Percentiles rank a stretch among this genome's conserved stretches.
phyloP scores from a whole-genome alignment of 2,113 vertebrate species.

The Ivindomyrus marchei region DNA sequence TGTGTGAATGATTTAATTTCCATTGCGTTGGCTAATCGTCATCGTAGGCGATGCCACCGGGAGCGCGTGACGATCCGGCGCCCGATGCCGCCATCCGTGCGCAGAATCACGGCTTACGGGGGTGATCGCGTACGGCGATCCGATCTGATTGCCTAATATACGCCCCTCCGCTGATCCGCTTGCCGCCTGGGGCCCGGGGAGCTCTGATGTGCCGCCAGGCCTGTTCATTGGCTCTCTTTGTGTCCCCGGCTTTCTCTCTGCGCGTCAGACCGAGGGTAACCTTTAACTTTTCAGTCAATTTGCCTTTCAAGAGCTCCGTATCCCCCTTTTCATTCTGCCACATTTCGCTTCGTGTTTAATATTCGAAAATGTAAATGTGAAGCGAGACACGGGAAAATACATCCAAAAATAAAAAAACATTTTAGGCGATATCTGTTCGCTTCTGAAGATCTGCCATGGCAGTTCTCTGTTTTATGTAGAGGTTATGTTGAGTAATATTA shows the following conservation, averaged over 20 bases:
- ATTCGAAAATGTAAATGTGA: conserved; percentile 6
- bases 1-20: too few species aligned
- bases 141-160: conserved; percentile 38
- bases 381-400: background rate
- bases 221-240: conserved; percentile 16
- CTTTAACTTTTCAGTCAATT: conserved; percentile 23
- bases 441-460: background rate
- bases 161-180: conserved; percentile 41
- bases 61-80: too few species aligned
- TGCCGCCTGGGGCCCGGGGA: conserved; percentile 40
- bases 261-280: conserved; percentile 9
- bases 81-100: conserved; percentile 28
- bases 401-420: background rate
- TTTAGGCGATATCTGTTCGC: background rate
- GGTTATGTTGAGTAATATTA: conserved; percentile 1
- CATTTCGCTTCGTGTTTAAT: background rate
- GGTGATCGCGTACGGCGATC: conserved; percentile 2
- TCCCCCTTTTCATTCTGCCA: background rate
- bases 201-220: conserved; percentile 38
- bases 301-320: conserved; percentile 13
- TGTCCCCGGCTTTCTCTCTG: background rate
- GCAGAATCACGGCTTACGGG: conserved; percentile 39
- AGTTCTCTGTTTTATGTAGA: background rate
- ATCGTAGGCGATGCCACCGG: too few species aligned
- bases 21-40: too few species aligned